Percentiles rank a stretch among this genome's conserved stretches.
phyloP scores from a whole-genome alignment of 2,113 vertebrate species.

The Corapipo altera region DNA sequence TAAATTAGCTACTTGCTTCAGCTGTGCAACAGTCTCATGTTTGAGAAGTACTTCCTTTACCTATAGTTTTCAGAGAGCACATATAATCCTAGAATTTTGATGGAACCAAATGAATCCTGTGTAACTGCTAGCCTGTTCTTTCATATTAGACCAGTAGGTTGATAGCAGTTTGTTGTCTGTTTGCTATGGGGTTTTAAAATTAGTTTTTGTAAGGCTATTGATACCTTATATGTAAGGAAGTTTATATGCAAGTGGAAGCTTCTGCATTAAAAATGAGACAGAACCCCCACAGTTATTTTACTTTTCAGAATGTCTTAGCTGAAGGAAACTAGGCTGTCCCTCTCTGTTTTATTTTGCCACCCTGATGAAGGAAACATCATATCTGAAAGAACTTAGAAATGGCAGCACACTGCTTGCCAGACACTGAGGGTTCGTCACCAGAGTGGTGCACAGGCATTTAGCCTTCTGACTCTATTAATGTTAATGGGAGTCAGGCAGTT shows the following conservation, averaged over 20 bases:
- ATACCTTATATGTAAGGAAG: not conserved
- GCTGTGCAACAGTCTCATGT: not conserved
- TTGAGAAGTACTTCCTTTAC: not conserved
- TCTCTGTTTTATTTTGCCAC: not conserved
- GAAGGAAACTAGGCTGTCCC: not conserved
- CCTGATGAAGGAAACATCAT: not conserved
- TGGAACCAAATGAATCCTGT: not conserved
- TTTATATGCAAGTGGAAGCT: not conserved
- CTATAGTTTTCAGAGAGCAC: not conserved
- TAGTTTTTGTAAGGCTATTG: not conserved
- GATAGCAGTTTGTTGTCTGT: not conserved
- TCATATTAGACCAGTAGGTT: not conserved
- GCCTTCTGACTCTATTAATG: not conserved
- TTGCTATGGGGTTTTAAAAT: not conserved
- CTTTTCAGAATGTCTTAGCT: not conserved
- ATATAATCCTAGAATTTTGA: not conserved
- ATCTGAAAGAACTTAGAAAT: not conserved
- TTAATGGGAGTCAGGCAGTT: constrained; percentile 14
- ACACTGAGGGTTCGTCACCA: not conserved
- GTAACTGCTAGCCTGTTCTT: not conserved
- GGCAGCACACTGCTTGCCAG: not conserved
- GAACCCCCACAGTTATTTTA: not conserved
- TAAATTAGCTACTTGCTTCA: constrained; percentile 23
- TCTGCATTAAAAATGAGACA: not conserved
- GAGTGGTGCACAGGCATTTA: not conserved